phyloP scores from a whole-genome alignment of 1,140 invertebrate species.

The Centruroides sculpturatus region DNA sequence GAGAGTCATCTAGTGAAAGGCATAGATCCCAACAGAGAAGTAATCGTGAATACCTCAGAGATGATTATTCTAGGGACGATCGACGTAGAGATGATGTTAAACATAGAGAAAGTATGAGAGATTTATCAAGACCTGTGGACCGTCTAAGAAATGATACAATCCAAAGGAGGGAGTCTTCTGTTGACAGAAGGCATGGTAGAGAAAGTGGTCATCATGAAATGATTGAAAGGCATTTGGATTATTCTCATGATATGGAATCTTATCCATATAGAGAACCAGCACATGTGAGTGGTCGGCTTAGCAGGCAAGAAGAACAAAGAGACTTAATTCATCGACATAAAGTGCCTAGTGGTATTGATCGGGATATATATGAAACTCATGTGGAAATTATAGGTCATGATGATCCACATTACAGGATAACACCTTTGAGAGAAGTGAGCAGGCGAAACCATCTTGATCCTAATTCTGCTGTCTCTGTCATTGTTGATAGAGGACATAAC shows the following conservation, averaged over 20 bases:
- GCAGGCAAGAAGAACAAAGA: neutral
- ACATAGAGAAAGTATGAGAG: neutral
- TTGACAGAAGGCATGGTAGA: neutral
- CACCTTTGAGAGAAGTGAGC: neutral
- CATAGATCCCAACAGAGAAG: no score
- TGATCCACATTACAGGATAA: neutral
- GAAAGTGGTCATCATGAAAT: neutral
- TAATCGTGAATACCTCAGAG: no score
- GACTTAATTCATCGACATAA: no score
- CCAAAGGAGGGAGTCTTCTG: neutral
- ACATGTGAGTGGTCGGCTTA: slow-evolving; percentile 8
- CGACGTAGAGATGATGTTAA: neutral
- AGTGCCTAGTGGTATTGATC: no score
- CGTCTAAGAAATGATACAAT: no score
- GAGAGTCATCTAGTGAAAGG: neutral
- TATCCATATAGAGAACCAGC: slow-evolving; percentile 1
- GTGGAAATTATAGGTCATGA: neutral
- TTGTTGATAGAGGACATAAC: slow-evolving; percentile 27
- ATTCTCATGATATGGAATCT: neutral
- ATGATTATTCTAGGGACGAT: neutral
- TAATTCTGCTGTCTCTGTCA: slow-evolving; percentile 23
- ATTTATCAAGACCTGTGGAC: no score
- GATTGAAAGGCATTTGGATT: neutral
- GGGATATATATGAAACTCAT: neutral
- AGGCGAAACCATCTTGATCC: slow-evolving; percentile 32